Evolutionary conservation across 2,888 invertebrate species (phyloP).

Genomic region (Lasioglossum villosulum): DNA sequence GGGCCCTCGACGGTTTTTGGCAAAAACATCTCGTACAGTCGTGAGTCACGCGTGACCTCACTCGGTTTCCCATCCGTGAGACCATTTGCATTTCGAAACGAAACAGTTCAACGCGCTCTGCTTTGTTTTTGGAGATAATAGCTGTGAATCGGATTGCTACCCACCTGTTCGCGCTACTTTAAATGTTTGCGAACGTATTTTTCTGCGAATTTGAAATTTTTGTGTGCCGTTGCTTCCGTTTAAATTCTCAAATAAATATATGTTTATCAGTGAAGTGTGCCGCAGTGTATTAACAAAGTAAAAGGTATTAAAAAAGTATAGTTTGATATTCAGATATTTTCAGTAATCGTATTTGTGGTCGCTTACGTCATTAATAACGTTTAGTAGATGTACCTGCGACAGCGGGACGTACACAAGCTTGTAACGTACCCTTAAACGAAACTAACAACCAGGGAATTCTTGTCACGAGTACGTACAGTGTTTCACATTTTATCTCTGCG

Average conservation of each 20-base stretch:
- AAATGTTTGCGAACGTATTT: neutral
- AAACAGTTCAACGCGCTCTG: constrained; percentile 29
- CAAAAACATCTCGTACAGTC: constrained; percentile 24
- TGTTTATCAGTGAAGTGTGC: neutral
- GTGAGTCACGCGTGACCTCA: constrained; percentile 69
- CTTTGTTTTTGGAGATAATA: neutral
- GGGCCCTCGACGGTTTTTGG: constrained; percentile 31
- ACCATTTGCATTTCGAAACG: constrained; percentile 25
- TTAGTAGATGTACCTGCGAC: constrained; percentile 5
- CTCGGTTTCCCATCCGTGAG: constrained; percentile 23
- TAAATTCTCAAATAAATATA: neutral
- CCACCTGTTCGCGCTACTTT: neutral
- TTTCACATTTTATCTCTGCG: constrained; percentile 51
- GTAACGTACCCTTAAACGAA: constrained; percentile 33
- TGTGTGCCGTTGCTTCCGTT: neutral
- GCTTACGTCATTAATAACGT: neutral
- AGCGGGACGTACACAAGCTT: constrained; percentile 6
- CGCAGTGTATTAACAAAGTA: neutral
- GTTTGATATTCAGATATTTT: too few relatives aligned
- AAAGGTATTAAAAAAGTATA: too few relatives aligned
- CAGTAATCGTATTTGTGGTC: neutral
- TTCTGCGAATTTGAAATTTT: neutral
- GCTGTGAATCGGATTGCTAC: neutral
- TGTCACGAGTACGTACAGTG: constrained; percentile 45
- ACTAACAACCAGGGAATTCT: constrained; percentile 49